These are phyloP conservation scores for Turritopsis dohrnii DNA, from an alignment of 30 jellyfish, hydroid and myxozoan genomes.

Conservation along the genomic window DNA sequence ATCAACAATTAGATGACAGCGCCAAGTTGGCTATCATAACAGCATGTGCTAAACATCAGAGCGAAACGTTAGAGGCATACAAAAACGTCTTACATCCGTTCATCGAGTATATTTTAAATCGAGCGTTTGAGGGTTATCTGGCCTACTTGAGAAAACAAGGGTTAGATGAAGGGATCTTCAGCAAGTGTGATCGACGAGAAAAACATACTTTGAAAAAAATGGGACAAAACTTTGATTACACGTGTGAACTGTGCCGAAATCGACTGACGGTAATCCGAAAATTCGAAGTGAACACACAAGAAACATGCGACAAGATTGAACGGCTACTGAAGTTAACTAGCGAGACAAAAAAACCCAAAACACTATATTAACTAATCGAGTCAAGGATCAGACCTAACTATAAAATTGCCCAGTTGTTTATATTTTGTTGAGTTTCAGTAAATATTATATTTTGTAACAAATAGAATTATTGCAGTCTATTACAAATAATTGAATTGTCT, in stretches of 20 bases:
- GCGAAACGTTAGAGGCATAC: background rate
- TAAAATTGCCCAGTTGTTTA: no score
- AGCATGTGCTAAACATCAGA: constrained; percentile 22
- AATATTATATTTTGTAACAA: no score
- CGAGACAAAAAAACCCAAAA: no score
- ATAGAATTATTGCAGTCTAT: no score
- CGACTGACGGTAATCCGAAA: constrained; percentile 16
- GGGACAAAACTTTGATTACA: constrained; percentile 29
- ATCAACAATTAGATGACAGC: constrained; percentile 19
- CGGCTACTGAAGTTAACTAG: no score
- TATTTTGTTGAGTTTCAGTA: no score
- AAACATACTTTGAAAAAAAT: constrained; percentile 18
- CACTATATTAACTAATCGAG: no score
- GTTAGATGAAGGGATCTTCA: constrained; percentile 37
- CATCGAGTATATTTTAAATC: constrained; percentile 7
- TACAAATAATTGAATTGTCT: no score
- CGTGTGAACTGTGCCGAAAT: constrained; percentile 40
- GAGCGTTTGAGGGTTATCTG: constrained; percentile 27
- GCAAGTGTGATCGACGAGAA: constrained; percentile 30
- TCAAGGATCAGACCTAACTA: no score
- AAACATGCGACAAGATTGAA: constrained; percentile 25
- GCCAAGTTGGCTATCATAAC: constrained; percentile 26
- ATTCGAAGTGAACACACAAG: constrained; percentile 32
- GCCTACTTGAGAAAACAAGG: constrained; percentile 36
- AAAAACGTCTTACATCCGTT: constrained; percentile 11